These are phyloP conservation scores for Agonopterix alstromeriana DNA, from an alignment of 2,888 invertebrate species.

Conservation along the genomic window DNA sequence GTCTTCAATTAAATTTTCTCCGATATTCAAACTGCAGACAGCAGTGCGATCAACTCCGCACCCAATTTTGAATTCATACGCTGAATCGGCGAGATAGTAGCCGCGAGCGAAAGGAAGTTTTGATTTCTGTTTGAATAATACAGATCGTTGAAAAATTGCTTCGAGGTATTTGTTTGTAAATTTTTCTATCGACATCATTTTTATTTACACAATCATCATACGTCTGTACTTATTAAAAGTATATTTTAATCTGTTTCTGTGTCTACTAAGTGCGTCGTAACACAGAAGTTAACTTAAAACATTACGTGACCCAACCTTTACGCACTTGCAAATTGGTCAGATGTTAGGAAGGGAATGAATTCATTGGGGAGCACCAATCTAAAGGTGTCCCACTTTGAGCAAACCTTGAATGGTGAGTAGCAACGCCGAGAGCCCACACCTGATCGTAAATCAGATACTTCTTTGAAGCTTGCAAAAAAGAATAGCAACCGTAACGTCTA, in stretches of 20 bases:
- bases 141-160: constrained; percentile 23
- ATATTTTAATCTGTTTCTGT: no score
- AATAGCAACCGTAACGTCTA: constrained; percentile 36
- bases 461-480: constrained; percentile 14
- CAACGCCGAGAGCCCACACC: constrained; percentile 35
- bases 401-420: constrained; percentile 51
- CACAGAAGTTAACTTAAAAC: neutral
- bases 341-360: constrained; percentile 35
- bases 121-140: constrained; percentile 52
- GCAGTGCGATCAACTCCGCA: constrained; percentile 26
- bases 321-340: constrained; percentile 12
- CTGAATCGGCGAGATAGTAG: constrained; percentile 29
- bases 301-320: neutral
- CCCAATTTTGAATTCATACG: constrained; percentile 44
- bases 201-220: neutral
- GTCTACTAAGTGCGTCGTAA: no score
- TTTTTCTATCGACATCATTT: constrained; percentile 11
- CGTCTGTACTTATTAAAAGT: neutral
- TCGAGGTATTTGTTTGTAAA: constrained; percentile 26
- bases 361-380: constrained; percentile 38
- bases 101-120: constrained; percentile 52
- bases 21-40: constrained; percentile 16
- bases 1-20: constrained; percentile 5
- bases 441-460: constrained; percentile 59
- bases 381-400: constrained; percentile 56